These are phyloP conservation scores for Agonopterix arenella DNA, from an alignment of 2,888 invertebrate species.

Conservation along the genomic window DNA sequence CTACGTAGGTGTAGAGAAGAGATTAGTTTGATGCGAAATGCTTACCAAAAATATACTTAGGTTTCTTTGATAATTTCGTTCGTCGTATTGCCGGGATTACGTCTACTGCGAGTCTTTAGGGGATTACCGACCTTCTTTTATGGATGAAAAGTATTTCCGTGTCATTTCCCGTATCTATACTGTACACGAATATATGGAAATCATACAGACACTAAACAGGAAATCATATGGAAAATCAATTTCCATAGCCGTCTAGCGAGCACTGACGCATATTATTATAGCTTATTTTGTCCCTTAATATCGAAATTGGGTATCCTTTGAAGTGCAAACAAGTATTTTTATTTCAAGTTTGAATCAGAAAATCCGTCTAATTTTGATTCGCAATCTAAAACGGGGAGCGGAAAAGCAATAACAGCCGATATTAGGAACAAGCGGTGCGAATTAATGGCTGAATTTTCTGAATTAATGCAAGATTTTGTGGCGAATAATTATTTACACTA, in stretches of 20 bases:
- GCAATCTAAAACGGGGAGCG: constrained; percentile 5
- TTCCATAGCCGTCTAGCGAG: background rate
- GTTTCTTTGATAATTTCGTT: too few relatives aligned
- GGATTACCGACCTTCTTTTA: too few relatives aligned
- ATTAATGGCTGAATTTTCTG: constrained; percentile 22
- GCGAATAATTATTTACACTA: constrained; percentile 48
- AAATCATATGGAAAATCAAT: background rate
- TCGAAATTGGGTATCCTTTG: too few relatives aligned
- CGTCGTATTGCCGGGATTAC: too few relatives aligned
- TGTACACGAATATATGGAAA: background rate
- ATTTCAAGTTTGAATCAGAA: background rate
- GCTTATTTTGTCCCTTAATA: too few relatives aligned
- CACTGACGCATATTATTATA: background rate
- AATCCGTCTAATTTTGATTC: background rate
- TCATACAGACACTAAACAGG: background rate
- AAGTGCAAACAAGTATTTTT: too few relatives aligned
- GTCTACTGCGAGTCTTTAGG: too few relatives aligned
- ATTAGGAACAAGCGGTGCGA: constrained; percentile 17
- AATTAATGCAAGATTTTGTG: constrained; percentile 20
- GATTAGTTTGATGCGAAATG: too few relatives aligned
- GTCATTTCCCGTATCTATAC: background rate
- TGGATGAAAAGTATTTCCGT: background rate
- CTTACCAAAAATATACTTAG: too few relatives aligned
- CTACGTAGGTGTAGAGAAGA: too few relatives aligned
- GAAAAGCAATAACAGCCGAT: constrained; percentile 17